Conservation (phyloP, 2,888 invertebrate genomes). For the Meta bourneti region DNA sequence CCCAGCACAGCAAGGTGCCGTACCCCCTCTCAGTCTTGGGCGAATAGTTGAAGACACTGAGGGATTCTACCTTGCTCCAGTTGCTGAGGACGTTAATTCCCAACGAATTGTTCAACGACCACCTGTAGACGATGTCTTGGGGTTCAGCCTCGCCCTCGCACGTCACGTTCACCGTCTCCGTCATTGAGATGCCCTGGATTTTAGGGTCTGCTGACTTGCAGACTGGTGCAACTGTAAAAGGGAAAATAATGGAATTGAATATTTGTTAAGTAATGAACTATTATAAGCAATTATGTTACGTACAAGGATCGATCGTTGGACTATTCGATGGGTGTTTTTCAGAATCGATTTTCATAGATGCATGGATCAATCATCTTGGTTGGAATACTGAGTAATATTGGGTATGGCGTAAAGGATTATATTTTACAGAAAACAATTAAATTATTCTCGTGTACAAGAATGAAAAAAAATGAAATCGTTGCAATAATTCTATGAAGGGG, state of each 20-base stretch:
- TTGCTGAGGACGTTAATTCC: slow-evolving; percentile 37
- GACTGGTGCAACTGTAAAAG: slow-evolving; percentile 91
- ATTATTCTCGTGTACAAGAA: too few species aligned
- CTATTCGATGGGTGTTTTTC: too few species aligned
- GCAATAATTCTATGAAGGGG: too few species aligned
- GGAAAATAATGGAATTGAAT: not conserved
- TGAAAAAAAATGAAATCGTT: too few species aligned
- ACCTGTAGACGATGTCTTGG: slow-evolving; percentile 89
- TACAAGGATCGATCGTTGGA: too few species aligned
- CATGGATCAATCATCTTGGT: too few species aligned
- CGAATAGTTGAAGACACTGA: slow-evolving; percentile 91
- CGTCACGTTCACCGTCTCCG: slow-evolving; percentile 85
- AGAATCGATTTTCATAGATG: too few species aligned
- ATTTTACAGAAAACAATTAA: too few species aligned
- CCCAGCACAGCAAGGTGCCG: slow-evolving; percentile 92
- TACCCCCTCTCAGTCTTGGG: slow-evolving; percentile 94
- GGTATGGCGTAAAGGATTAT: too few species aligned
- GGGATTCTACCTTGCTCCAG: slow-evolving; percentile 86
- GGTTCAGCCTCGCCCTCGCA: slow-evolving; percentile 95
- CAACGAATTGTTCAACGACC: slow-evolving; percentile 94
- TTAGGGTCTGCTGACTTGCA: slow-evolving; percentile 91
- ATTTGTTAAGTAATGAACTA: too few species aligned
- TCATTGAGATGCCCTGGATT: slow-evolving; percentile 93
- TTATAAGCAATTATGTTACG: too few species aligned
- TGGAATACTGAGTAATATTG: too few species aligned